phyloP scores from a whole-genome alignment of 1,140 invertebrate species.

The Teleogryllus occipitalis region DNA sequence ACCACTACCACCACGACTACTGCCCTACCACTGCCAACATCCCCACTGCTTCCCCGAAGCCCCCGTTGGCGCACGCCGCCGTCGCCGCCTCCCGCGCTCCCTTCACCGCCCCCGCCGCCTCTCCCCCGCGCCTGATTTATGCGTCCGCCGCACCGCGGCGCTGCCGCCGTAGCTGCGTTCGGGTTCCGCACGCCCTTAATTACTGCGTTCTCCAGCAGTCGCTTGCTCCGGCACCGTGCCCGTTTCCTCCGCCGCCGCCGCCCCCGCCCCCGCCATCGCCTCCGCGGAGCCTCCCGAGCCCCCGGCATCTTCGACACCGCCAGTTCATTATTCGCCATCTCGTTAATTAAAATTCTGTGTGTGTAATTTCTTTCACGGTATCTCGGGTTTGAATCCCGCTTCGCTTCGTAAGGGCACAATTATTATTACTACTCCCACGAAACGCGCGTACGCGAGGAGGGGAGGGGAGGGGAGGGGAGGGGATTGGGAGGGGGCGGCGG shows the following conservation, averaged over 20 bases:
- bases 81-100: not conserved
- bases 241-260: not conserved
- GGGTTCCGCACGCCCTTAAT: too few relatives aligned
- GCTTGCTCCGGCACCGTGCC: too few relatives aligned
- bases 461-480: not conserved
- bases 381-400: not conserved
- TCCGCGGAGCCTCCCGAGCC: too few relatives aligned
- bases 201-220: too few relatives aligned
- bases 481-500: not conserved
- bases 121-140: too few relatives aligned
- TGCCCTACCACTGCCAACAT: too few relatives aligned
- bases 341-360: not conserved
- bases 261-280: not conserved
- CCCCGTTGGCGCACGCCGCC: too few relatives aligned
- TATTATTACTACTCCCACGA: not conserved
- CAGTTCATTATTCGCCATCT: not conserved
- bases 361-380: not conserved
- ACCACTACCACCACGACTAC: too few relatives aligned
- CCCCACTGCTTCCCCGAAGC: too few relatives aligned
- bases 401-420: not conserved
- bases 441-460: not conserved
- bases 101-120: not conserved
- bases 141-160: too few relatives aligned
- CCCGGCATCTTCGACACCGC: not conserved
- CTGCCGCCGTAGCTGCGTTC: too few relatives aligned